Conservation (phyloP, 2,113 vertebrate species). For the Phrynosoma blainvillii region DNA sequence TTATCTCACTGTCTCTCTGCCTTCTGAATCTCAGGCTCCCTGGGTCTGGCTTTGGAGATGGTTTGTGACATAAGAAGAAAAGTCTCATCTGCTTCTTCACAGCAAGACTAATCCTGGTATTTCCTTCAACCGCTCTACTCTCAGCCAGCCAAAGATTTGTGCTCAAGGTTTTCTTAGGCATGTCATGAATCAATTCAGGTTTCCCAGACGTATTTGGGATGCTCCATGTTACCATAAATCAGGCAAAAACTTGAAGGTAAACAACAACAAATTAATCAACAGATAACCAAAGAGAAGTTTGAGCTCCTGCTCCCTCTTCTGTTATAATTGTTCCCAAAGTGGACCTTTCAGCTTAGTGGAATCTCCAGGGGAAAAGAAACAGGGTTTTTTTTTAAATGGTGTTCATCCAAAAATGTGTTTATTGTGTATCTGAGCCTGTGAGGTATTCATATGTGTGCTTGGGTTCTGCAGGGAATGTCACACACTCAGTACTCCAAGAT, state of each 20-base stretch:
- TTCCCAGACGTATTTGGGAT: conserved; percentile 1
- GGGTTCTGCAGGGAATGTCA: no score
- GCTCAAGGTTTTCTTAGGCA: neutral
- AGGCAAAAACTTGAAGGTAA: no score
- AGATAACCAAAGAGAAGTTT: neutral
- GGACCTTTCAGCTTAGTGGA: neutral
- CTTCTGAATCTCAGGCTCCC: neutral
- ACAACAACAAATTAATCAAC: neutral
- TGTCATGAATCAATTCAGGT: neutral
- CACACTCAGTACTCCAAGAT: no score
- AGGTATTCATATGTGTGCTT: no score
- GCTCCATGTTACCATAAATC: neutral
- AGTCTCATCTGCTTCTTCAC: conserved; percentile 1
- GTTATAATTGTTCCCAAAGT: neutral
- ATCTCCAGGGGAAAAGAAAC: neutral
- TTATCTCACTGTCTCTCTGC: conserved; percentile 8
- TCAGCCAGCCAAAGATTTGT: conserved; percentile 15
- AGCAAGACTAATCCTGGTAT: neutral
- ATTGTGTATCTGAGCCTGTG: no score
- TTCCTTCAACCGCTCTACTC: conserved; percentile 19
- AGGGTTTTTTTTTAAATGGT: no score
- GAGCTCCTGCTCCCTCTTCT: neutral
- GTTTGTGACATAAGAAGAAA: neutral
- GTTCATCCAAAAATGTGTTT: no score
- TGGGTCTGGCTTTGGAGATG: neutral